phyloP scores from a whole-genome alignment of 2,888 invertebrate species.

The Amorpha juglandis region DNA sequence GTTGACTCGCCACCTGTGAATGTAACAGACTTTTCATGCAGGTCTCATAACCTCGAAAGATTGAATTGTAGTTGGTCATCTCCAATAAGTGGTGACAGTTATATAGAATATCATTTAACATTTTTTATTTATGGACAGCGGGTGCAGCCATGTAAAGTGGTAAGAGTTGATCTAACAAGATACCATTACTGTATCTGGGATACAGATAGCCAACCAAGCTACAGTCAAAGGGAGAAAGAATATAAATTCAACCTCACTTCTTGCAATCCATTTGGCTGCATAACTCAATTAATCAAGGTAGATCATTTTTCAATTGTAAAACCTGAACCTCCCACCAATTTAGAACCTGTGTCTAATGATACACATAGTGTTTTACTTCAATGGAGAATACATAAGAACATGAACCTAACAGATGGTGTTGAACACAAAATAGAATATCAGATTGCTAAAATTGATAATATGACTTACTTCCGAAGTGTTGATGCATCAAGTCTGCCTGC shows the following conservation, averaged over 20 bases:
- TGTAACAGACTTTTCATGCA: constrained; percentile 89
- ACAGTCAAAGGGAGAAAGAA: constrained; percentile 69
- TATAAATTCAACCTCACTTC: constrained; percentile 86
- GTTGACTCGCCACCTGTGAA: constrained; percentile 84
- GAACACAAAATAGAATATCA: constrained; percentile 77
- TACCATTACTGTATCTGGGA: constrained; percentile 64
- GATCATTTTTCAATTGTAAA: constrained; percentile 84
- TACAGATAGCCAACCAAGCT: constrained; percentile 63
- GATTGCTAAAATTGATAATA: constrained; percentile 76
- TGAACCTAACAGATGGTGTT: constrained; percentile 64
- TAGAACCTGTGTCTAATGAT: constrained; percentile 56
- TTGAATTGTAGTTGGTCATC: constrained; percentile 90
- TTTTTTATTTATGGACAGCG: constrained; percentile 55
- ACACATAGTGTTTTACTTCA: constrained; percentile 68
- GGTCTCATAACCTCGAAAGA: constrained; percentile 89
- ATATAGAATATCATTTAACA: constrained; percentile 55
- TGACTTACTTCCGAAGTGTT: constrained; percentile 70
- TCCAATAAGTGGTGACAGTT: constrained; percentile 62
- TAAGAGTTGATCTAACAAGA: constrained; percentile 41
- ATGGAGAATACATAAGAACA: constrained; percentile 69
- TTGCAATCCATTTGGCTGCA: constrained; percentile 85
- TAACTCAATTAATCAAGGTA: constrained; percentile 77
- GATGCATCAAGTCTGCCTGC: constrained; percentile 59
- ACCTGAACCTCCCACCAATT: constrained; percentile 60
- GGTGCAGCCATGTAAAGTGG: constrained; percentile 51